Conservation (phyloP, 2,888 invertebrate species). For the Pemphredon lugubris region DNA sequence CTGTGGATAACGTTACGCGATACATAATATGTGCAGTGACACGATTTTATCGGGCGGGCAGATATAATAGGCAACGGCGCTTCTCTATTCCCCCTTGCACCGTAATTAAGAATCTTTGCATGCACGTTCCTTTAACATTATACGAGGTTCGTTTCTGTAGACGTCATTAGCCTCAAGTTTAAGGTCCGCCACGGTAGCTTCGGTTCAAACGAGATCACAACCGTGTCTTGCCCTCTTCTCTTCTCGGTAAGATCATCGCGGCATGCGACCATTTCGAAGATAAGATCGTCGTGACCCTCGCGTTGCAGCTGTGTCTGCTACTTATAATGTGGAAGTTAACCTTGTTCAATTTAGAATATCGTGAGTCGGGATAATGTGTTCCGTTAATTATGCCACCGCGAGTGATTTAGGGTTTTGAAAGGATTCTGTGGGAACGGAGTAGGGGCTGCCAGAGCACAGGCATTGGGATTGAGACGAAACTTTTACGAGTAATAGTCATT, state of each 20-base stretch:
- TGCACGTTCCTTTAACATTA: no score
- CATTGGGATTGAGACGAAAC: no score
- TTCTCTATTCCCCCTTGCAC: background rate
- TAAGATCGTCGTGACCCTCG: slow-evolving; percentile 15
- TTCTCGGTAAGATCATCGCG: no score
- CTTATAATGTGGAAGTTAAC: background rate
- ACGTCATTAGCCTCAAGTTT: slow-evolving; percentile 24
- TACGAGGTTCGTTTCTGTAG: background rate
- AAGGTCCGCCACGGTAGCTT: slow-evolving; percentile 19
- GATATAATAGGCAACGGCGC: background rate
- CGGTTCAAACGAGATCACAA: slow-evolving; percentile 8
- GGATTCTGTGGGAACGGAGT: background rate
- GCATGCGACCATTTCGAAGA: no score
- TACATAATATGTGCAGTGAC: no score
- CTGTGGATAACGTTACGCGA: no score
- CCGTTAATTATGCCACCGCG: background rate
- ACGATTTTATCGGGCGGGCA: background rate
- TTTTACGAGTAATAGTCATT: no score
- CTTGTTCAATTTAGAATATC: slow-evolving; percentile 3
- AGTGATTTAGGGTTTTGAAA: background rate
- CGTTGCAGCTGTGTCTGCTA: background rate
- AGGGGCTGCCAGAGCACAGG: no score
- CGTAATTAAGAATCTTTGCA: background rate
- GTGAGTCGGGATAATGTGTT: background rate
- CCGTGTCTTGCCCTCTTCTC: no score